Base-by-base conservation (phyloP, 2,888 invertebrate genomes). In the Lithophane ornitopus region DNA sequence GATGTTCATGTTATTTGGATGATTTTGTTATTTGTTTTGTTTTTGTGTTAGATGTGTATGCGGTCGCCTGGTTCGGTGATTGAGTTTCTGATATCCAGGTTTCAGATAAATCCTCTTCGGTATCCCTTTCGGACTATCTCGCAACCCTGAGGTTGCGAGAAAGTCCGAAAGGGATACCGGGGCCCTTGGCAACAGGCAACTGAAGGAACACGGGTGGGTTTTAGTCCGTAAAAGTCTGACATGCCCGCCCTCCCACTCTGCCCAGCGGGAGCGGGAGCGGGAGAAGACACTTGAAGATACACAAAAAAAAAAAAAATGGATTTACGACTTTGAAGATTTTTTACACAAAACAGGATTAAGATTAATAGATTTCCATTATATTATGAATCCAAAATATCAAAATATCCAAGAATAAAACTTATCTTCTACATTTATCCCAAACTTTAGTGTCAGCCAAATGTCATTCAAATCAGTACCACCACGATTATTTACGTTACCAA, bases 11-110 rank as follows among this genome's bases (percentile, higher is more conserved):
- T 34, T 34, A 28, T 73, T 58, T 58, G 1, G 16, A 46, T 61
- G 39, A 39, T 68, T 76, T 49, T 66, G n/a, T 81, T 67, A 54
- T 68, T 61, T 59, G 28, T 52, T 67, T 65, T 12, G 14, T 58
- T 70, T 49, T 26, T 22, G 56, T 54, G 12, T 58, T 62, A 41
- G 28, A 12, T 41, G 49, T 49, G 1, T 41, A 65, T 46, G 19
- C 19, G 16, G 16, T 70, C 52, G 44, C 14, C 34, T 65, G 56
- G 1, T 22, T 74, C 7, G 6, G 28, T 14, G 3, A 2, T 72
- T 28, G 12, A 19, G 41, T 8, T 19, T 22, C 16, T 19, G 6
- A 14, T 41, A 62, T 12, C 62, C 0, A 3, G 39, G 26, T 39
- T n/a, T 61, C 16, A 16, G 66, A 28, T 4, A 28, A 39, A 62